Percentiles rank a stretch among this genome's conserved stretches.
Conservation (phyloP, 2,797 vertebrate species). For the Sphenodon punctatus region DNA sequence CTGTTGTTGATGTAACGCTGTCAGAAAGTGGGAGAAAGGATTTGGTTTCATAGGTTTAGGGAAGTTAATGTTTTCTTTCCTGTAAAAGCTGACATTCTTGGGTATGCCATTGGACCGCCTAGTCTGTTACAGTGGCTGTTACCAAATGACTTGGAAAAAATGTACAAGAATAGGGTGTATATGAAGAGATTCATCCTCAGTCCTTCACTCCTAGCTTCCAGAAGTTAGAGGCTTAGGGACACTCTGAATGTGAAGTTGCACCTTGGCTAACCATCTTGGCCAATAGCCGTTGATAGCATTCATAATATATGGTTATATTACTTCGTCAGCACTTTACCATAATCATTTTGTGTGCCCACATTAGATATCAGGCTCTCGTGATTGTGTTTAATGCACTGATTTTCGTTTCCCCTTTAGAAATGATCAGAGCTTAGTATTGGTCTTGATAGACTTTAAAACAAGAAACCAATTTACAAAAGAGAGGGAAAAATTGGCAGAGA, state of each 20-base stretch:
- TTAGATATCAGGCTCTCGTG: background rate
- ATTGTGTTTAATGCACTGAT: background rate
- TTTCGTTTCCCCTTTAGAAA: background rate
- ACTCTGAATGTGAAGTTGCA: no score
- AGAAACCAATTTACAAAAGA: background rate
- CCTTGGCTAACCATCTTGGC: no score
- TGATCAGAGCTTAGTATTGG: background rate
- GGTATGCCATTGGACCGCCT: no score
- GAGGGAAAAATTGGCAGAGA: background rate
- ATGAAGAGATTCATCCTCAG: no score
- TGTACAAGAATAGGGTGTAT: no score
- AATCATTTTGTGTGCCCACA: fast-evolving
- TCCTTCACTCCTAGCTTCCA: no score
- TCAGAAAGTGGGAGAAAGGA: background rate
- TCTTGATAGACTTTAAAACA: background rate
- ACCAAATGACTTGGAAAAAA: no score
- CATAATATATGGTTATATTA: background rate
- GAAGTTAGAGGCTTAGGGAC: no score
- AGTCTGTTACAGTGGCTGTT: no score
- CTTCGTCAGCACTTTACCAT: background rate
- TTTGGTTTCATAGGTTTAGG: background rate
- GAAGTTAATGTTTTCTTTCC: background rate
- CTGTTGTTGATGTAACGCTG: background rate
- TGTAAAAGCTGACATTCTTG: no score
- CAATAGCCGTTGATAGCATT: background rate